Evolutionary conservation across 2,113 vertebrate species (phyloP).

Genomic region (Cricetomys ansorgei): DNA sequence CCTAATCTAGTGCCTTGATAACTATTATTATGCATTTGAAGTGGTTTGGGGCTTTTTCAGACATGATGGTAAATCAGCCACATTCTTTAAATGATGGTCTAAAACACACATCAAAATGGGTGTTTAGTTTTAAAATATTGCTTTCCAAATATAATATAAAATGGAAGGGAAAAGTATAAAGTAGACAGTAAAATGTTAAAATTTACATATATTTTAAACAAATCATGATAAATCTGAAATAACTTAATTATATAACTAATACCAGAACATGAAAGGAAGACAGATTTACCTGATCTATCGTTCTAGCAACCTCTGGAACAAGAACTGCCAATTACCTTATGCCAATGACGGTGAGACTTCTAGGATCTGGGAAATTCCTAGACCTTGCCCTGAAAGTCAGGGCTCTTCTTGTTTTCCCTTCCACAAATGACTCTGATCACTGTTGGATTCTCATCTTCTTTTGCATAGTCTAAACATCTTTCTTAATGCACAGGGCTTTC

Average conservation of each 20-base stretch:
- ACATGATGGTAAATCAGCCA: not conserved
- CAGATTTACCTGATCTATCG: not conserved
- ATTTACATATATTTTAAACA: not conserved
- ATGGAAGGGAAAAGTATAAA: not conserved
- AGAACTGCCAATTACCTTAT: not conserved
- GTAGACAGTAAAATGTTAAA: not conserved
- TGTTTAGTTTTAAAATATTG: not conserved
- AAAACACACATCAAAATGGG: not conserved
- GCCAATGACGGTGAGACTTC: not conserved
- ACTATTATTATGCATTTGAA: not conserved
- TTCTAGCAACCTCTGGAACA: not conserved
- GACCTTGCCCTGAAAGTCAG: not conserved
- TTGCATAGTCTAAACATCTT: not conserved
- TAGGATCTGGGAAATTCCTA: not conserved
- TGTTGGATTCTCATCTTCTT: not conserved
- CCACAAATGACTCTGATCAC: not conserved
- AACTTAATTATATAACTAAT: not conserved
- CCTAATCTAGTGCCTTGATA: not conserved
- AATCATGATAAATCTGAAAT: not conserved
- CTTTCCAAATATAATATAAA: not conserved
- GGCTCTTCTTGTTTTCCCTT: not conserved
- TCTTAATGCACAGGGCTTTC: not conserved
- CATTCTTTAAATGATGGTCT: not conserved
- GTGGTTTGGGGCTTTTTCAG: not conserved
- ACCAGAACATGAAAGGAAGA: not conserved